A percentile compares a stretch with the other conserved stretches of the same genome.
These are phyloP conservation scores for Ceratosolen fusciceps DNA, from an alignment of 1,140 invertebrate species.

Conservation along the genomic window DNA sequence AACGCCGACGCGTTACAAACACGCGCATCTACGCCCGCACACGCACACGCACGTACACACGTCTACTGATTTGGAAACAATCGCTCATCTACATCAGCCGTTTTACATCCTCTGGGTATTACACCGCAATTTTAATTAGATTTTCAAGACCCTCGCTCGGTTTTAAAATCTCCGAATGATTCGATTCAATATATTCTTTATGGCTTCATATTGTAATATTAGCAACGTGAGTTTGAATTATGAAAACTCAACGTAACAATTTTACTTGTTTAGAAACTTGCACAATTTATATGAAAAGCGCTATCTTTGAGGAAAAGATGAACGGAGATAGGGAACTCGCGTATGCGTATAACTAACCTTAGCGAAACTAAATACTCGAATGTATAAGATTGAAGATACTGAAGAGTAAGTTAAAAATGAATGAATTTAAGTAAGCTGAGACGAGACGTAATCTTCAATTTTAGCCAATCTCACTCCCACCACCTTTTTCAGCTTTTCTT, in stretches of 20 bases:
- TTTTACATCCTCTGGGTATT: background rate
- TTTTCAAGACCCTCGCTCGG: background rate
- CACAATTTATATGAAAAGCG: background rate
- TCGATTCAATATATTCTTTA: background rate
- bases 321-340: background rate
- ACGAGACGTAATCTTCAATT: conserved; percentile 49
- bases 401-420: conserved; percentile 54
- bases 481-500: background rate
- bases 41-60: too few relatives aligned
- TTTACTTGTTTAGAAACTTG: background rate
- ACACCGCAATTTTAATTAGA: background rate
- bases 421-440: conserved; percentile 63
- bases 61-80: conserved; percentile 22
- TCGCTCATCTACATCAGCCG: conserved; percentile 19
- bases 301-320: background rate
- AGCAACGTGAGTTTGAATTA: background rate
- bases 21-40: too few relatives aligned
- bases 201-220: background rate
- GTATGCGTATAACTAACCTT: too few relatives aligned
- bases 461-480: conserved; percentile 8
- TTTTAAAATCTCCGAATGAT: background rate
- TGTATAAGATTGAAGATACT: conserved; percentile 49
- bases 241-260: conserved; percentile 20
- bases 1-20: background rate
- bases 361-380: background rate